Evolutionary conservation across 2,888 invertebrate species (phyloP).

Genomic region (Gortyna flavago): DNA sequence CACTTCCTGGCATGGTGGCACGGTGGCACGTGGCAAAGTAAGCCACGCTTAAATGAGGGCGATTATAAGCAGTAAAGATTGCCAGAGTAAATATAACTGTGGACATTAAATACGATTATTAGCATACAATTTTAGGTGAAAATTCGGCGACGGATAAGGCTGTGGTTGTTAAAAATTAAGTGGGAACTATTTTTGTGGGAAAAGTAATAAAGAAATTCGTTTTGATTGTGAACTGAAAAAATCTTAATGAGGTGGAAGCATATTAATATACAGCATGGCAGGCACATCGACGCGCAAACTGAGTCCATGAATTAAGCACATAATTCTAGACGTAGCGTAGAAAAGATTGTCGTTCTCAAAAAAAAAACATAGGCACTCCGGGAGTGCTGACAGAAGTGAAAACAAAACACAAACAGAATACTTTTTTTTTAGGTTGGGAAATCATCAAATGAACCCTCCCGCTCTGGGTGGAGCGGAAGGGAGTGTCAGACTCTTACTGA

Average conservation of each 20-base stretch:
- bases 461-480: too few species aligned
- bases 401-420: too few species aligned
- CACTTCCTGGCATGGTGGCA: conserved; percentile 71
- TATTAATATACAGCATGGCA: not conserved
- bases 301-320: too few species aligned
- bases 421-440: too few species aligned
- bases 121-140: conserved; percentile 55
- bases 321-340: too few species aligned
- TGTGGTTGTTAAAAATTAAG: conserved; percentile 37
- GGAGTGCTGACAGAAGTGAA: too few species aligned
- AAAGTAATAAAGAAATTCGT: conserved; percentile 27
- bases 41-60: conserved; percentile 62
- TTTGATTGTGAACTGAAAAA: not conserved
- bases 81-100: conserved; percentile 63
- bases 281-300: too few species aligned
- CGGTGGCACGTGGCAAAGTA: conserved; percentile 77
- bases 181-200: not conserved
- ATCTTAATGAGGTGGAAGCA: not conserved
- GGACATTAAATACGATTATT: conserved; percentile 61
- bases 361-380: too few species aligned
- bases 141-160: conserved; percentile 12
- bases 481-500: too few species aligned
- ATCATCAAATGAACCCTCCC: too few species aligned
- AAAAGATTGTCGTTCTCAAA: too few species aligned
- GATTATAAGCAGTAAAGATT: conserved; percentile 67